Base-by-base conservation (phyloP, 2,888 invertebrate genomes). In the Acanthacorydalis orientalis region DNA sequence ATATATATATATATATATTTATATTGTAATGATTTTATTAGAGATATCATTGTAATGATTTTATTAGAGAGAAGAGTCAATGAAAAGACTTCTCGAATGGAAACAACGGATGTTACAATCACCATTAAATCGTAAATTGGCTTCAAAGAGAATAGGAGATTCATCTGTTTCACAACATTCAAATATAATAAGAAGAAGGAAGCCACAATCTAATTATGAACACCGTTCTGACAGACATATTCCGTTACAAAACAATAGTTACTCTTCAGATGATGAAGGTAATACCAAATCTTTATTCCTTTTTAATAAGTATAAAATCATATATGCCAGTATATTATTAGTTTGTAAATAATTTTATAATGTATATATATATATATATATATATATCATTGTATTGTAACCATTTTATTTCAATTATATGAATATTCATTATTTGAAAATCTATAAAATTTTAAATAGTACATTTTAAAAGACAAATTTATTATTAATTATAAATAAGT, bases 261-360 rank as follows among this genome's bases (percentile, higher is more conserved):
- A 86, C 64, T 89, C 88, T 57, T 89, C 88, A 50, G 89, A 89
- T 59, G 89, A 89, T 65, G 89, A 89, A 83, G 89, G 89, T 89
- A 23, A 23, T 23, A 23, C 23, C 23, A 23, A 23, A 23, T 4
- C 23, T 23, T 23, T 23, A n/a, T 23, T 23, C 2, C 23, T 4
- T 23, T 23, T 23, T 23, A 23, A 6, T 37, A 37, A 12, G 6
- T 37, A 37, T 37, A 23, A 11, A 31, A 11, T 9, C 11, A 43
- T 23, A 43, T 43, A 6, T 23, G 10, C n/a, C n/a, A 9, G 9
- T 31, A 16, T 6, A 43, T 43, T 12, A 16, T 11, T 43, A 31
- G 7, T 43, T 23, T 23, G 2, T 23, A 37, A 37, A 4, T 37
- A 11, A 37, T 37, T 37, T 37, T 37, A 7, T 37, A 4, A 4